Evolutionary conservation across 2,888 invertebrate genomes (phyloP), one percentile per base, ranked within the genome.

Genomic region (Pollenia labialis): DNA sequence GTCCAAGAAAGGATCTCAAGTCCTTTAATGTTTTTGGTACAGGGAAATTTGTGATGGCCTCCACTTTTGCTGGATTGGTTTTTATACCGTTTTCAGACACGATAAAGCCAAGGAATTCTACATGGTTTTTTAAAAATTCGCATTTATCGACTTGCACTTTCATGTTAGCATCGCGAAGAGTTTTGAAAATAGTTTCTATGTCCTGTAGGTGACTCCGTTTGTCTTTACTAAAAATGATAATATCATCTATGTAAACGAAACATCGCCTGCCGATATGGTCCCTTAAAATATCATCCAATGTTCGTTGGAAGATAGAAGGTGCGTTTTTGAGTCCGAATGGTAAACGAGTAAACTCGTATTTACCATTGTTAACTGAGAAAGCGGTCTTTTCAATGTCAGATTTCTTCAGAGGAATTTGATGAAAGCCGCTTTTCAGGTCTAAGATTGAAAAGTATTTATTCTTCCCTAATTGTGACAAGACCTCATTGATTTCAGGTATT

Each of bases 161-260:
- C 71, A 69, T 71, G 14, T 80, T 71, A 40, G 52, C 69, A n/a
- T 42, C 10, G 1, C 14, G n/a, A 23, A 80, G 16, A 8, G 60
- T 69, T 50, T 71, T 16, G 44, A 80, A 60, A 42, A 71, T 56
- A 10, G 46, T 32, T 54, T 68, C 12, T 46, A 68, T 32, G 46
- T 77, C 23, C 40, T 80, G n/a, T 42, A 64, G 23, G 54, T 64
- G 62, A 52, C 40, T 40, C 40, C 54, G 14, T 23, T 66, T 54
- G 23, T 76, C n/a, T 64, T 64, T 50, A 16, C 64, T 46, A 23
- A 79, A 79, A 14, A 79, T 69, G 0, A 79, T 69, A 3, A 79
- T 60, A 23, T 79, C 79, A 44, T 79, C 79, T 46, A 79, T 79
- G 40, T 69, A 69, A 14, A 80, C 69, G 52, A 52, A 80, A n/a